A percentile compares a stretch with the other conserved stretches of the same genome.
Evolutionary conservation across 2,888 invertebrate species (phyloP).

Genomic region (Hypomecis atomaria): DNA sequence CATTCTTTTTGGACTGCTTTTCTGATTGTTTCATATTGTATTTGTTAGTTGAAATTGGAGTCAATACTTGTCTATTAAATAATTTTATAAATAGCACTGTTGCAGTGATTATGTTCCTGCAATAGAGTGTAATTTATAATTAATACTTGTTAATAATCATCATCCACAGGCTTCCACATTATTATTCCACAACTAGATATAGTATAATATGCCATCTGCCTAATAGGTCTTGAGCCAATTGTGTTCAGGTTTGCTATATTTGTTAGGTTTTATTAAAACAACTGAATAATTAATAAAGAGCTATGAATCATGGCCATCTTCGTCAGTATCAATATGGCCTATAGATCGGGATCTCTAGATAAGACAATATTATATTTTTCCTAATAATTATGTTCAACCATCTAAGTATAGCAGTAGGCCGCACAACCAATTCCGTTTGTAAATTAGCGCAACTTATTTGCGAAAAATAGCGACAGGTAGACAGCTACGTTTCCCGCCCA

Average conservation of each 20-base stretch:
- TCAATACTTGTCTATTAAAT: neutral
- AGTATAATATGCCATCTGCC: too few relatives aligned
- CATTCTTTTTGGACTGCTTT: slow-evolving; percentile 61
- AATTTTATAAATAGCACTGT: neutral
- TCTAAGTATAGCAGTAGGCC: neutral
- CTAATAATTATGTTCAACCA: too few relatives aligned
- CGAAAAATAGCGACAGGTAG: neutral
- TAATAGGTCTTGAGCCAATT: too few relatives aligned
- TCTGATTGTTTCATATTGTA: slow-evolving; percentile 59
- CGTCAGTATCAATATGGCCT: too few relatives aligned
- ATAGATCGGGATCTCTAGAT: too few relatives aligned
- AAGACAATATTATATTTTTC: too few relatives aligned
- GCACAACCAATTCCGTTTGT: neutral
- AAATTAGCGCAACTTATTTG: neutral
- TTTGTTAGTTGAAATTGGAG: neutral
- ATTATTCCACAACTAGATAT: too few relatives aligned
- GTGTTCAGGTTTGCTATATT: too few relatives aligned
- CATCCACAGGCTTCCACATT: too few relatives aligned
- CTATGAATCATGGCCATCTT: too few relatives aligned
- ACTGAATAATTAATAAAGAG: too few relatives aligned
- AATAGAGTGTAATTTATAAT: neutral
- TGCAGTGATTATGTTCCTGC: neutral
- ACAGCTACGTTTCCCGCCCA: slow-evolving; percentile 62
- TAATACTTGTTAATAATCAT: neutral
- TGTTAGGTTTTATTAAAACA: too few relatives aligned